Conservation (phyloP, 2,113 vertebrate species). For the Laterallus jamaicensis region DNA sequence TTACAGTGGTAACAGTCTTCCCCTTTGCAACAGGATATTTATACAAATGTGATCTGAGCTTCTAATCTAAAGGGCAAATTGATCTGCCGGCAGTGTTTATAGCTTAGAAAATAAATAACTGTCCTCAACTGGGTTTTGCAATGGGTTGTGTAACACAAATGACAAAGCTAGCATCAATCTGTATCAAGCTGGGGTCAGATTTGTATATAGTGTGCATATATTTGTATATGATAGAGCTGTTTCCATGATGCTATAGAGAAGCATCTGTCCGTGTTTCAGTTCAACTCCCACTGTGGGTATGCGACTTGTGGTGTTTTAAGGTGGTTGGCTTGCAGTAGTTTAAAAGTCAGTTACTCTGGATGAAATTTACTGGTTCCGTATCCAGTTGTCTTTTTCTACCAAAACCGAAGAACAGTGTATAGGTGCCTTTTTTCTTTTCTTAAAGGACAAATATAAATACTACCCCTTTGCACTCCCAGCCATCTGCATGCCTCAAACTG, state of each 20-base stretch:
- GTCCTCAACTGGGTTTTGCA: constrained; percentile 23
- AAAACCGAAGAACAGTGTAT: not conserved
- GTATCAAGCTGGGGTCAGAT: constrained; percentile 49
- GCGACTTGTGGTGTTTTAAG: constrained; percentile 6
- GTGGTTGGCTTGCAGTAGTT: not conserved
- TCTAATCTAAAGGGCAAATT: constrained; percentile 66
- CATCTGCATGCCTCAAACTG: not conserved
- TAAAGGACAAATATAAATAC: not conserved
- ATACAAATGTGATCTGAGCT: constrained; percentile 43
- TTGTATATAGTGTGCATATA: constrained; percentile 53
- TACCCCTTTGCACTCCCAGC: not conserved
- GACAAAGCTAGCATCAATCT: constrained; percentile 59
- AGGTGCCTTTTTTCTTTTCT: not conserved
- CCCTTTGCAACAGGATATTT: constrained; percentile 67
- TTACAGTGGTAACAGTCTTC: constrained; percentile 43
- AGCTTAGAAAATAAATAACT: constrained; percentile 60
- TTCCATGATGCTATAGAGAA: constrained; percentile 46
- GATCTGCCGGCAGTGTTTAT: constrained; percentile 63
- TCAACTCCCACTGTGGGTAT: not conserved
- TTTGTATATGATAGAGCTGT: constrained; percentile 39
- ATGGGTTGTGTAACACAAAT: constrained; percentile 54
- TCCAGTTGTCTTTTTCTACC: not conserved
- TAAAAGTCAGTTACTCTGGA: constrained; percentile 8
- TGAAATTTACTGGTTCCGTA: not conserved
- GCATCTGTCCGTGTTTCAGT: not conserved